phyloP scores from a whole-genome alignment of 2,113 vertebrate species.

The Pao palembangensis region DNA sequence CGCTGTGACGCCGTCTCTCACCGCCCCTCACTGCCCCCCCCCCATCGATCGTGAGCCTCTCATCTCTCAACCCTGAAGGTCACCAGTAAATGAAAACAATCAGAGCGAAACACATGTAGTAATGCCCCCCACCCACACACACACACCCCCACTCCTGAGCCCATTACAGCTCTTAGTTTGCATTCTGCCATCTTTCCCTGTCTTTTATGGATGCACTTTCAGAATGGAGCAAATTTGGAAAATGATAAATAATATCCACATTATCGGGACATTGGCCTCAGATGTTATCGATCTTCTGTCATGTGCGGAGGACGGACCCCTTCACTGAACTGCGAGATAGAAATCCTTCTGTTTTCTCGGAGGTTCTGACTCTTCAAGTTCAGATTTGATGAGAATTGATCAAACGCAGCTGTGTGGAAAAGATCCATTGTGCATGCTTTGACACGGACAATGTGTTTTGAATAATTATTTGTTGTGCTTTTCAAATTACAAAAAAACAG shows the following conservation, averaged over 20 bases:
- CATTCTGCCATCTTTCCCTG: neutral
- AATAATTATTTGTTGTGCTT: slow-evolving; percentile 2
- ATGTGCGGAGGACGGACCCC: too few species aligned
- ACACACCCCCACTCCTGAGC: slow-evolving; percentile 5
- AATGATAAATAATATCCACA: too few species aligned
- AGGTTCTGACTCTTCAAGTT: slow-evolving; percentile 12
- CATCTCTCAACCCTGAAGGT: slow-evolving; percentile 56
- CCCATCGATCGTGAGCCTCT: slow-evolving; percentile 8
- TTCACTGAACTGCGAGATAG: neutral
- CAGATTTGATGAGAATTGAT: slow-evolving; percentile 36
- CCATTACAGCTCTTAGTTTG: neutral
- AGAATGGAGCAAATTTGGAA: too few species aligned
- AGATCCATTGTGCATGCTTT: slow-evolving; percentile 8
- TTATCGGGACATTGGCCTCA: too few species aligned
- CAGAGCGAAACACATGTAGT: slow-evolving; percentile 18
- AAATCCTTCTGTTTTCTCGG: slow-evolving; percentile 12
- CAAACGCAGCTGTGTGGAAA: slow-evolving; percentile 13
- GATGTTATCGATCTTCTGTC: too few species aligned
- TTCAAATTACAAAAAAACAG: slow-evolving; percentile 6
- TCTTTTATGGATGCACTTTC: too few species aligned
- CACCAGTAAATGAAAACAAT: slow-evolving; percentile 54
- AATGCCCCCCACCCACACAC: neutral
- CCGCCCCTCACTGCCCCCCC: slow-evolving; percentile 36
- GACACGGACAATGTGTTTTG: slow-evolving; percentile 23
- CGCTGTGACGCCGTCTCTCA: slow-evolving; percentile 51